These are phyloP conservation scores for Peromyscus leucopus DNA, from an alignment of 2,113 vertebrate species.

Conservation along the genomic window DNA sequence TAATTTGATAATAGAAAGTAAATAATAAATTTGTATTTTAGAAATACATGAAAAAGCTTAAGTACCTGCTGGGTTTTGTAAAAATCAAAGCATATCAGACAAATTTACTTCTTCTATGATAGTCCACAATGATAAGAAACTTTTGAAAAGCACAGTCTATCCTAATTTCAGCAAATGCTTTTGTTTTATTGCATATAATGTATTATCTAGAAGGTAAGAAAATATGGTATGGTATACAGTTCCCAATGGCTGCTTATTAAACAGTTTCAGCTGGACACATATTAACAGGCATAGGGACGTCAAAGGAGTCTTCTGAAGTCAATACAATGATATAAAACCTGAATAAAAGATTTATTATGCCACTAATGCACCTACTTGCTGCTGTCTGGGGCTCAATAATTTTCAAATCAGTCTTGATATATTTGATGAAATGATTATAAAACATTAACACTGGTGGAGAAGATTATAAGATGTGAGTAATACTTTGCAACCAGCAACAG, in stretches of 20 bases:
- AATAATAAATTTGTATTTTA: slow-evolving; percentile 50
- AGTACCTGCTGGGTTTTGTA: slow-evolving; percentile 31
- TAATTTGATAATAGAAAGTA: slow-evolving; percentile 55
- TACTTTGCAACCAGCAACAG: background rate
- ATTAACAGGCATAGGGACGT: background rate
- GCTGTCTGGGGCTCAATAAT: background rate
- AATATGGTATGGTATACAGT: background rate
- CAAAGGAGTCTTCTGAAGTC: background rate
- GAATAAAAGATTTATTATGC: slow-evolving; percentile 28
- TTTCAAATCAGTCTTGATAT: slow-evolving; percentile 52
- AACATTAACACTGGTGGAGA: background rate
- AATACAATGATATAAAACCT: slow-evolving; percentile 8
- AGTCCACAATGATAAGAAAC: slow-evolving; percentile 33
- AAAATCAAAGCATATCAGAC: slow-evolving; percentile 49
- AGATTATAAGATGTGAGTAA: background rate
- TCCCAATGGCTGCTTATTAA: background rate
- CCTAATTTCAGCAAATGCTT: slow-evolving; percentile 64
- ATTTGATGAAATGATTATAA: slow-evolving; percentile 15
- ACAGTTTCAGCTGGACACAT: background rate
- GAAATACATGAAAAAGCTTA: slow-evolving; percentile 54
- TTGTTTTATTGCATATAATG: slow-evolving; percentile 20
- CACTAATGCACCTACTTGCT: background rate
- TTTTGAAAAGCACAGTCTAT: slow-evolving; percentile 52
- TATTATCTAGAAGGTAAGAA: slow-evolving; percentile 46
- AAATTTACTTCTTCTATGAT: slow-evolving; percentile 61